Evolutionary conservation across 1,140 invertebrate species (phyloP).

Genomic region (Triops longicaudatus): DNA sequence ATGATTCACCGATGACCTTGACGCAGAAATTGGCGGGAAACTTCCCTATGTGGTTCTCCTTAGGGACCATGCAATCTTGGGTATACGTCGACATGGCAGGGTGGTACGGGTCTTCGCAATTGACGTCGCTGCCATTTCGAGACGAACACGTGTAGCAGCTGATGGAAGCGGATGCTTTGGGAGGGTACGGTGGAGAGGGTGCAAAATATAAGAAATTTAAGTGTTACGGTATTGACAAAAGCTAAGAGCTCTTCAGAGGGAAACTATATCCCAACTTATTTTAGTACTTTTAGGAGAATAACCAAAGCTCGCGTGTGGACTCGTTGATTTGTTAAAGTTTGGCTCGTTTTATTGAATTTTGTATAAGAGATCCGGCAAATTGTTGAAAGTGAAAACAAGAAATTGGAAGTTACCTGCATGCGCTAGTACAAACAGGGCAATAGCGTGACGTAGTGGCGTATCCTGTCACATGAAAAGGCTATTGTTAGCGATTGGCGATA

Average conservation of each 20-base stretch:
- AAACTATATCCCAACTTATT: background rate
- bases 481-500: background rate
- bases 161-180: conserved; percentile 38
- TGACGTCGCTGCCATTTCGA: conserved; percentile 45
- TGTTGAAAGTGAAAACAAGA: background rate
- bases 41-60: conserved; percentile 46
- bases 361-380: too few relatives aligned
- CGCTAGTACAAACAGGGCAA: background rate
- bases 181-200: too few relatives aligned
- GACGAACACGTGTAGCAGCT: conserved; percentile 53
- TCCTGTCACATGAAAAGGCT: background rate
- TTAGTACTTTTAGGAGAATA: background rate
- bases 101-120: conserved; percentile 53
- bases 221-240: background rate
- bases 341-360: too few relatives aligned
- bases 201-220: background rate
- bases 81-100: conserved; percentile 42
- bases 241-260: background rate
- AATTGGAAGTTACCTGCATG: background rate
- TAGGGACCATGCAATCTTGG: conserved; percentile 48
- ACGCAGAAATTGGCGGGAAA: conserved; percentile 55
- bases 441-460: background rate
- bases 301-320: background rate
- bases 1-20: conserved; percentile 46
- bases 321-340: too few relatives aligned